Base-by-base conservation (phyloP, 1,140 invertebrate genomes). In the Neuroterus valhalla region DNA sequence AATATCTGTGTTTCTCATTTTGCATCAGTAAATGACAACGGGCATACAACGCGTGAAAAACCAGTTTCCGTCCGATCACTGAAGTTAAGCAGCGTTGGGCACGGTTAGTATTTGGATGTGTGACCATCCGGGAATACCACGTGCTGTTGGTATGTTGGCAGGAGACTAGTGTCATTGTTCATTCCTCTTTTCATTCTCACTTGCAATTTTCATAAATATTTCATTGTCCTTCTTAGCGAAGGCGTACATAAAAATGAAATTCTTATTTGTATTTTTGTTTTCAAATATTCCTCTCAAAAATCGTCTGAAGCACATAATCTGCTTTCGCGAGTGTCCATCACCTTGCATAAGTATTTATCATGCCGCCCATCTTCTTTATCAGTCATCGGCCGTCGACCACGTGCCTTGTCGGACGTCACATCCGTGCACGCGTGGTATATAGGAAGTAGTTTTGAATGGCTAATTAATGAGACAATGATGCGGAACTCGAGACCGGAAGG, bases 381-480 rank as follows among this genome's bases (percentile, higher is more conserved):
- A 71, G 17, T 74, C 67, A 69, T 76, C 77, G 62, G 68, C 48
- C 72, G 76, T 81, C 81, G 70, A 78, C 74, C 83, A 82, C 82
- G 79, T 81, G 85, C 77, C 77, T 66, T 44, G 26, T 55, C 48
- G 69, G 71, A 76, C 84, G 86, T 87, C 86, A 87, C 79, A 86
- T 88, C 82, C 86, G 84, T 71, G 68, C 76, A 74, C 81, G 81
- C 77, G 78, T 79, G 70, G 76, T 70, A 72, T 78, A 80, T 79
- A 78, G 78, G 78, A 83, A 86, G 80, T 84, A 82, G 85, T 85
- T 77, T 81, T 82, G 85, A 88, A 87, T 88, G 77, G 81, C 77
- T 88, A 87, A 88, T 88, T 81, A 81, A 73, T 68, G 78, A 72
- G 76, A 88, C 87, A 87, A 87, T 86, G 82, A 85, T 78, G 81